Base-by-base conservation (phyloP, 64 coral and sea anemone species). In the Stichodactyla mertensii region DNA sequence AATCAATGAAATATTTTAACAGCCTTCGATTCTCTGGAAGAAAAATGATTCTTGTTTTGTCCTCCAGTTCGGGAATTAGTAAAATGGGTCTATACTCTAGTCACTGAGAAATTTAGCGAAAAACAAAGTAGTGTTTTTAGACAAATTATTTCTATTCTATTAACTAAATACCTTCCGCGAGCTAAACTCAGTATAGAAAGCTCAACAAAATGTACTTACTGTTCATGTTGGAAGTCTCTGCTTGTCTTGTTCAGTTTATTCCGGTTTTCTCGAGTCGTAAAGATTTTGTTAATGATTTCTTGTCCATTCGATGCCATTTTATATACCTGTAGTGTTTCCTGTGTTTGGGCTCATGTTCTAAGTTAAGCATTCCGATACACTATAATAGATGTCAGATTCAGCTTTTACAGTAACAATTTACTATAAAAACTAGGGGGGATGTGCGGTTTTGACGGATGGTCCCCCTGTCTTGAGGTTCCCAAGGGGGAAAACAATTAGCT, bases 291-390 rank as follows among this genome's bases (percentile, higher is more conserved):
- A 81, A 81, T 81, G 78, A 18, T 81, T 14, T 9, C 52, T 81
- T 55, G 51, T 16, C 6, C 15, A 16, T 22, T 52, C 6, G 8
- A 16, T 52, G 7, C 52, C 78, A 18, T 54, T 81, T 81, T 81
- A 81, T 81, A 81, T 7, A 4, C 15, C n/a, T 81, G 4, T 80
- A 14, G 20, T 52, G 78, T 55, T 81, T 81, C 78, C 78, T 55
- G 78, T 55, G 4, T 12, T 52, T 18, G 8, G 20, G 6, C 78
- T 81, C 78, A 81, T 81, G 78, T 81, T 81, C 78, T 81, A 81
- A 81, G 78, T 81, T 55, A 81, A 81, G 78, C 78, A 53, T 81
- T 81, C 78, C 78, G 53, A 52, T 55, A 81, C 15, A 55, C 52
- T 81, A 81, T 19, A 26, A 4, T 1, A 31, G 24, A 31, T 71